These are phyloP conservation scores for Achlya flavicornis DNA, from an alignment of 2,888 invertebrate species.

Conservation along the genomic window DNA sequence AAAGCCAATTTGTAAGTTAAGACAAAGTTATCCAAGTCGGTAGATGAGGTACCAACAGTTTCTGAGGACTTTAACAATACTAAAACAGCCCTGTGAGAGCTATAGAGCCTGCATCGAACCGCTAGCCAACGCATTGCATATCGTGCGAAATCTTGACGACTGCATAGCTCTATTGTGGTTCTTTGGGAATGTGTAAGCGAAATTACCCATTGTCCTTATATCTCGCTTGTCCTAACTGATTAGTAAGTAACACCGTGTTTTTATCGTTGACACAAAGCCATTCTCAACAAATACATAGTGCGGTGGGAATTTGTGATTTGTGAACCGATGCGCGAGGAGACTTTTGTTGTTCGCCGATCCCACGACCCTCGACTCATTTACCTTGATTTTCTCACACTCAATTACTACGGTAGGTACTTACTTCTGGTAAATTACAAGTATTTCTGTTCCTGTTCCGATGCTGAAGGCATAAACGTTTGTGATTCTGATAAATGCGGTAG, in stretches of 20 bases:
- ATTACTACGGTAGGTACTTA: conserved; percentile 27
- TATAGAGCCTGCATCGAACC: not conserved
- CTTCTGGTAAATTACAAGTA: conserved; percentile 64
- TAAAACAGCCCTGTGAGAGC: not conserved
- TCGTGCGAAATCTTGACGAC: conserved; percentile 48
- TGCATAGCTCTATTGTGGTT: conserved; percentile 51
- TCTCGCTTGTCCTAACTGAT: conserved; percentile 68
- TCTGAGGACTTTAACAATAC: too few relatives aligned
- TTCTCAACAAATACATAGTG: conserved; percentile 65
- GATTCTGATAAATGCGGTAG: conserved; percentile 50
- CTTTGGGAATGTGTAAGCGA: conserved; percentile 59
- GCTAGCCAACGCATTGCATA: conserved; percentile 24
- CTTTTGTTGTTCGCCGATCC: conserved; percentile 67
- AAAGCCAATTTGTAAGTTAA: too few relatives aligned
- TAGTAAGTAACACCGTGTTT: conserved; percentile 68
- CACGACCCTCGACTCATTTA: conserved; percentile 51
- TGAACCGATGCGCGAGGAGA: conserved; percentile 39
- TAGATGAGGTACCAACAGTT: not conserved
- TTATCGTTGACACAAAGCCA: conserved; percentile 70
- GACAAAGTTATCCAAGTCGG: too few relatives aligned
- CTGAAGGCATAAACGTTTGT: conserved; percentile 46
- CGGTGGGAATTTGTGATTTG: conserved; percentile 70
- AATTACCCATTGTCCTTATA: conserved; percentile 71
- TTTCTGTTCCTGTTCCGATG: conserved; percentile 40
- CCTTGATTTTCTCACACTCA: conserved; percentile 68